A percentile compares a stretch with the other conserved stretches of the same genome.
Conservation (phyloP, 2,797 vertebrate genomes). For the Luscinia luscinia region DNA sequence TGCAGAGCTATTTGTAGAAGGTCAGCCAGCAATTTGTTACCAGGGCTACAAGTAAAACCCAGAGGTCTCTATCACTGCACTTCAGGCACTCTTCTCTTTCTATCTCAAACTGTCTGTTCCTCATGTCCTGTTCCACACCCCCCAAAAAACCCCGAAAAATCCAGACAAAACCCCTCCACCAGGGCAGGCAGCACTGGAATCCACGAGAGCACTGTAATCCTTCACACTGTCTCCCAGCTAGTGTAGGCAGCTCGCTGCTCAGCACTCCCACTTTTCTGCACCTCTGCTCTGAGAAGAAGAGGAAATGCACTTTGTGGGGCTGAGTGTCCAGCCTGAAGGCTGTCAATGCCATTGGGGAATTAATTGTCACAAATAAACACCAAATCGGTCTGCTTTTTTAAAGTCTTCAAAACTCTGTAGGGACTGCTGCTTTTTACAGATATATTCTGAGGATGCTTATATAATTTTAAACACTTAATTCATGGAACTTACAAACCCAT, state of each 20-base stretch:
- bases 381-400: not conserved
- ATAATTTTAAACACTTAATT: not conserved
- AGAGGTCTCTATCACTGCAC: not conserved
- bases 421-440: not conserved
- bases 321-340: not conserved
- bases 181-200: not conserved
- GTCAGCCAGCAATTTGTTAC: not conserved
- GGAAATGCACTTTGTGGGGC: not conserved
- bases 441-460: not conserved
- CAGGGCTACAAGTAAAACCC: not conserved
- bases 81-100: not conserved
- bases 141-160: fast-evolving
- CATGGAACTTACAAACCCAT: not conserved
- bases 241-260: not conserved
- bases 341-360: not conserved
- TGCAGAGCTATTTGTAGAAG: not conserved
- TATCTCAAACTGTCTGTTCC: not conserved
- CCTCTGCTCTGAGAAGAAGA: not conserved
- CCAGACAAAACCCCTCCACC: not conserved
- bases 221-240: not conserved
- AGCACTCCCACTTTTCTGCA: not conserved
- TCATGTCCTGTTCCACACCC: fast-evolving
- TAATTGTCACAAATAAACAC: not conserved
- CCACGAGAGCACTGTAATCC: not conserved
- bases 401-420: not conserved